Conservation (phyloP, 1,140 invertebrate genomes). For the Acromyrmex echinatior region DNA sequence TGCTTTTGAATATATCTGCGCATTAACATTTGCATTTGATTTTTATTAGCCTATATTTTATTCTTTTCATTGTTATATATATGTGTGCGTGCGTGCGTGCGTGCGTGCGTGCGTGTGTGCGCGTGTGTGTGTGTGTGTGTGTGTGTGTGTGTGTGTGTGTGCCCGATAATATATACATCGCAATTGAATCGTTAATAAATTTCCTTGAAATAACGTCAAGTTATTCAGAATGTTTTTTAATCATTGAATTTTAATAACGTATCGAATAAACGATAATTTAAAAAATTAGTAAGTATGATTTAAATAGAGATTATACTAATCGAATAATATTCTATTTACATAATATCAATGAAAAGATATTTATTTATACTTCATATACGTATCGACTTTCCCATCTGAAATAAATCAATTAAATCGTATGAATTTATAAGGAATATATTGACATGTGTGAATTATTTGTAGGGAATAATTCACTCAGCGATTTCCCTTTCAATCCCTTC, state of each 20-base stretch:
- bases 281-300: neutral
- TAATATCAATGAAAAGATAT: neutral
- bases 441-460: neutral
- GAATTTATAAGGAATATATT: neutral
- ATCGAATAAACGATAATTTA: neutral
- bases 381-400: neutral
- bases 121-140: too few species aligned
- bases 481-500: neutral
- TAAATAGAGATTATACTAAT: neutral
- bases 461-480: neutral
- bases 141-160: too few species aligned
- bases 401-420: neutral
- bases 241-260: neutral
- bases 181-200: neutral
- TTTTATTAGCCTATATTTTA: too few species aligned
- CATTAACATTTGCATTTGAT: too few species aligned
- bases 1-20: too few species aligned
- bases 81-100: too few species aligned
- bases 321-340: neutral
- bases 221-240: neutral
- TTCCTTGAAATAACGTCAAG: neutral
- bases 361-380: neutral
- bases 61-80: too few species aligned
- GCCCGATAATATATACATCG: neutral
- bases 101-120: too few species aligned